Base-by-base conservation (phyloP, 2,113 vertebrate species). In the Desmodus rotundus region DNA sequence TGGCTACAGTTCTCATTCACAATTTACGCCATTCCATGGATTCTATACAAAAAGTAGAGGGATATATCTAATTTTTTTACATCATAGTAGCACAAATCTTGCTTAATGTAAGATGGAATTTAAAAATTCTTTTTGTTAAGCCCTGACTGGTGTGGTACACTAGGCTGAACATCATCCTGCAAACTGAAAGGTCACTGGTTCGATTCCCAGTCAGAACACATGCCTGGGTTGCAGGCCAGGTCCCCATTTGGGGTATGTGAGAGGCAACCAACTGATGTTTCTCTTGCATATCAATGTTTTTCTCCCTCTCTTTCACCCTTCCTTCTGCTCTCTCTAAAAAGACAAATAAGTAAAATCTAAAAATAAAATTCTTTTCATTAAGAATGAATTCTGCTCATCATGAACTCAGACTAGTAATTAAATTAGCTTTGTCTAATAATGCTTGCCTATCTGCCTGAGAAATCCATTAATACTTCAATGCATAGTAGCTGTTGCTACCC, bases 301-400 rank as follows among this genome's bases (percentile, higher is more conserved):
- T 58, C 58, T 61, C 58, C 58, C 26, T 61, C 24, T 61, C 58
- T 61, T 28, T 61, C 58, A 61, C 58, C 11, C 58, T 61, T 61
- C 58, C 56, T 61, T 61, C 58, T 9, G 10, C 58, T 61, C 58
- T 61, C 58, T 61, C 58, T 61, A 61, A 61, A 61, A 61, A 61
- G 10, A 61, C 26, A 61, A 61, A 26, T 61, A 61, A 61, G 24
- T 61, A 61, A 61, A 61, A 61, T 61, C 58, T 61, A 61, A 26
- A 61, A 28, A 56, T 4, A 61, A 61, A 28, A 61, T 61, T 61
- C 15, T 81, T 92, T 92, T 84, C 76, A 94, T 94, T 80, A 95
- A 73, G 50, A 33, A 92, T 31, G 94, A 89, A 93, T 78, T 83
- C 72, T 93, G 54, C 47, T 88, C 28, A 54, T 47, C 28, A 89